Base-by-base conservation (phyloP, 2,888 invertebrate genomes). In the Diaperis boleti region DNA sequence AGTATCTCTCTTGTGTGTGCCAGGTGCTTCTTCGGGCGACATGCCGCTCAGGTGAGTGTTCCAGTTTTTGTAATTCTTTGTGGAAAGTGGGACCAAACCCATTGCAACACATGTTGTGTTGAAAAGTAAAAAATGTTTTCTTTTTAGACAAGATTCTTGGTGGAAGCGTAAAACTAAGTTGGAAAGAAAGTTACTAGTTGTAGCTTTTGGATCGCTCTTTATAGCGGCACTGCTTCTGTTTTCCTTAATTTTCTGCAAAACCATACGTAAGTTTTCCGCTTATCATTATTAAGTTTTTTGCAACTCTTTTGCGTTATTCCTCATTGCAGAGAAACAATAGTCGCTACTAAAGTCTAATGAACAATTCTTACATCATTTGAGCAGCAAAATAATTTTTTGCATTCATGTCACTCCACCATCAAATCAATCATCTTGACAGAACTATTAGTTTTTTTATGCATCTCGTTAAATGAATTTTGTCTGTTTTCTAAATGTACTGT, bases 181-280 rank as follows among this genome's bases (percentile, higher is more conserved):
- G 79, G 90, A 90, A 78, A 84, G 87, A 68, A 83, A 86, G 13
- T 81, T 90, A 67, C 85, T 87, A 63, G 73, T 86, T 39, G 39
- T 74, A 84, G 15, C 82, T 83, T 63, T 78, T 80, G 54, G 82
- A 57, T 85, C 86, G 61, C 81, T 86, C 52, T 85, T 85, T 10
- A 79, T 87, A 57, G 85, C 83, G 55, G 83, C 84, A 64, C 81
- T 83, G 18, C 78, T 84, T 52, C 79, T 44, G 11, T 8, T 67
- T 18, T 61, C 61, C 8, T 44, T 68, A 14, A 45, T 68, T 18
- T 65, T 67, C 37, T 67, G 63, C 20, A 37, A 33, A 8, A 39
- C 6, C 8, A 39, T 39, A 13, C 49, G 49, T 50, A 50, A 50
- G 49, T 50, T n/a, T n/a, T 33, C 10, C 3, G 7, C 7, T 22